Evolutionary conservation across 2,797 vertebrate genomes (phyloP), one percentile per base, ranked within the genome.

Genomic region (Siniperca undulata): DNA sequence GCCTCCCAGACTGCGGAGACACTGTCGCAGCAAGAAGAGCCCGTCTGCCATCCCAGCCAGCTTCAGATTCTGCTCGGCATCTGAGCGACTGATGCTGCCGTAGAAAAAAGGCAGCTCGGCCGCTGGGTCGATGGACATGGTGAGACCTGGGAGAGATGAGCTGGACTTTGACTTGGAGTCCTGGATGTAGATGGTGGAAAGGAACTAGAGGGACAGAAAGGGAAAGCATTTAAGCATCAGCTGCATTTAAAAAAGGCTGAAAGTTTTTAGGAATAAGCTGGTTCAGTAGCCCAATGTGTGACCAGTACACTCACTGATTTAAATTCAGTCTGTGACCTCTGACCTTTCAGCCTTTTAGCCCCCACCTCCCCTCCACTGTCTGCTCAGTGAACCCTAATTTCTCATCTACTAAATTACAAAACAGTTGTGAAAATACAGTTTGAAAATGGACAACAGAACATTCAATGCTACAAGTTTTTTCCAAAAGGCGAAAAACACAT

Each of bases 61-160:
- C 93, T 98, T 98, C 79, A 99, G 96, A 77, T 97, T 89, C 65
- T 99, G 97, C 95, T 99, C 98, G 0, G 98, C 97, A 0, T 99
- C 98, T 0, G 88, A 81, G 55, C 98, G 96, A 59, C 97, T 97
- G 82, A 99, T 98, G 95, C 97, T 97, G 90, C 98, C 98, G 0
- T 97, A 99, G 95, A 95, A 99, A 90, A 99, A 99, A 38, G 98
- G 98, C 89, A 99, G 96, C 74, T 98, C 97, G 3, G 91, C 92
- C 0, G 98, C 98, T 0, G 97, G 96, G 88, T 99, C 98, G 0
- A 92, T 93, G 71, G 92, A 94, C 98, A 99, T 99, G 82, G 79
- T 91, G 53, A 77, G n/a, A 48, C 56, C 75, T 73, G 61, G 27
- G 22, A 14, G 50, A 74, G 69, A 36, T 7, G 56, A 56, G 24